Conservation (phyloP, 2,797 vertebrate genomes). For the Poeciliopsis presidionis region DNA sequence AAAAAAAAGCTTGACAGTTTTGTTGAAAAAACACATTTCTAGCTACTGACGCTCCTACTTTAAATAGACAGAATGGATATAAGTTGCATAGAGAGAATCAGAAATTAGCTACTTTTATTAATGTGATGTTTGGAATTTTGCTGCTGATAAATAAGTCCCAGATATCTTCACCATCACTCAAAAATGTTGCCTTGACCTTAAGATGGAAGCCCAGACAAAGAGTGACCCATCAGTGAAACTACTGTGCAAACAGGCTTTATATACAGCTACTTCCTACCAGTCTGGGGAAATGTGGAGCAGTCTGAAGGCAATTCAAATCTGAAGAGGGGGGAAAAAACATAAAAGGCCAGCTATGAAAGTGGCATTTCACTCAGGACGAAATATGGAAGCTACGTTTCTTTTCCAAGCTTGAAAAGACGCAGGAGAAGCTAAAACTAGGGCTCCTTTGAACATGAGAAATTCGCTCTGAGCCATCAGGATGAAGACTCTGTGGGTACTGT, state of each 20-base stretch:
- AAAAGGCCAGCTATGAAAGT: conserved; percentile 32
- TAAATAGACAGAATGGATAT: no score
- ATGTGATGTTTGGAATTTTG: not conserved
- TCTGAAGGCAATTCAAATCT: conserved; percentile 31
- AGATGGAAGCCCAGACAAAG: conserved; percentile 8
- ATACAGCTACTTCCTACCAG: conserved; percentile 17
- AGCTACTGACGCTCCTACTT: not conserved
- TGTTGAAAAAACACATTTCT: not conserved
- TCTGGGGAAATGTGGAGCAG: conserved; percentile 6
- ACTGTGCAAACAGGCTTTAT: conserved; percentile 31
- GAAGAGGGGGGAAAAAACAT: conserved; percentile 1
- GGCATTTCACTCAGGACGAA: conserved; percentile 28
- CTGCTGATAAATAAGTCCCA: conserved; percentile 2
- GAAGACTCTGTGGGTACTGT: conserved; percentile 50
- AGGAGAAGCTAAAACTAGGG: conserved; percentile 47
- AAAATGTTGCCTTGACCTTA: conserved; percentile 1
- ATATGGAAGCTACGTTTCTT: conserved; percentile 22
- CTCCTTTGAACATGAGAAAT: conserved; percentile 64
- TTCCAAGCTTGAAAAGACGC: conserved; percentile 37
- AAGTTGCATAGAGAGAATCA: not conserved
- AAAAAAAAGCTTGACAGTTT: not conserved
- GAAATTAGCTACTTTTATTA: not conserved
- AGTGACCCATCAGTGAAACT: conserved; percentile 19
- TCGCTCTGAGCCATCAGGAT: conserved; percentile 55
- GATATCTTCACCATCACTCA: conserved; percentile 5